Conservation (phyloP, 2,113 vertebrate species). For the Fregetta grallaria region DNA sequence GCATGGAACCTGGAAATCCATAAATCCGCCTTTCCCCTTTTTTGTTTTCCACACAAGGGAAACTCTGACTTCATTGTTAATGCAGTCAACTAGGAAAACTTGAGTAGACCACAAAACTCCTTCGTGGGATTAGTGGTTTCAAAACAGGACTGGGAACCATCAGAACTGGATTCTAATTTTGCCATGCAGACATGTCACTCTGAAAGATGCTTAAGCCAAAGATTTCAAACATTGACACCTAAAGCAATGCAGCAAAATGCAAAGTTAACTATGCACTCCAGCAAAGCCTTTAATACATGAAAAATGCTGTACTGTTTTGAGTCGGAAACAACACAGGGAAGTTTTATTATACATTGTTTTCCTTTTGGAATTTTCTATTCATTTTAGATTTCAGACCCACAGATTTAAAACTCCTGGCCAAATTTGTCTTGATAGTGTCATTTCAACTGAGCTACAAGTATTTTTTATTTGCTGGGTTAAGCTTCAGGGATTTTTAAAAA, state of each 20-base stretch:
- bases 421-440: not conserved
- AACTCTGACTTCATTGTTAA: constrained; percentile 34
- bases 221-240: not conserved
- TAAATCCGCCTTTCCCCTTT: not conserved
- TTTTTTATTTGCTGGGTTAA: not conserved
- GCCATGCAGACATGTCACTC: not conserved
- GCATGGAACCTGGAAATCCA: not conserved
- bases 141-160: constrained; percentile 4
- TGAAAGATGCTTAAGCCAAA: not conserved
- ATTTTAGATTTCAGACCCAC: not conserved
- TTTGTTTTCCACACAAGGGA: not conserved
- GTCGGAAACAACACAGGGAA: not conserved
- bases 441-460: not conserved
- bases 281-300: not conserved
- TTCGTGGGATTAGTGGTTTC: not conserved
- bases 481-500: not conserved
- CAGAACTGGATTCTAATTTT: not conserved
- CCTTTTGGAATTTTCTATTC: not conserved
- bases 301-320: not conserved
- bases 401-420: not conserved
- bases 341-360: not conserved
- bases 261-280: not conserved
- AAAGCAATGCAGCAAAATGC: not conserved
- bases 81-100: constrained; percentile 19
- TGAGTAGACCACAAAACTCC: constrained; percentile 12